These are phyloP conservation scores for Gymnocypris eckloni DNA, from an alignment of 2,797 vertebrate genomes.

Conservation along the genomic window DNA sequence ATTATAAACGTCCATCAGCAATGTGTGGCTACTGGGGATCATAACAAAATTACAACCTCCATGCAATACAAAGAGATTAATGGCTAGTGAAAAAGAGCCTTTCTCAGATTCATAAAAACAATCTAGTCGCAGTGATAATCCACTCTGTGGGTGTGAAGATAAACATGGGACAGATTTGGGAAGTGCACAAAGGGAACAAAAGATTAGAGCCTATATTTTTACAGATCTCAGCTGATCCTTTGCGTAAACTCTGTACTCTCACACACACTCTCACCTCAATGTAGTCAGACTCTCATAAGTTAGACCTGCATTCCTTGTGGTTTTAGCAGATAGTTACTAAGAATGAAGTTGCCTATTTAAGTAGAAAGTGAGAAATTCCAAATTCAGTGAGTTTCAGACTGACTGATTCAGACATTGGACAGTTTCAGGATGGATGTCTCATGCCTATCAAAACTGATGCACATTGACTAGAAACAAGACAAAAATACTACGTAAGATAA, in stretches of 20 bases:
- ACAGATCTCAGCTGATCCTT: conserved; percentile 66
- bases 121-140: conserved; percentile 34
- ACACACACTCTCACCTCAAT: conserved; percentile 55
- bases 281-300: conserved; percentile 65
- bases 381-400: conserved; percentile 65
- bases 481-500: too few species aligned
- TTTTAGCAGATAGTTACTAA: conserved; percentile 85
- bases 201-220: conserved; percentile 55
- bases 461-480: too few species aligned
- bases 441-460: not conserved
- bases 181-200: conserved; percentile 23
- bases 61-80: not conserved
- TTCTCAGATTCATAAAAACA: conserved; percentile 23
- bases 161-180: not conserved
- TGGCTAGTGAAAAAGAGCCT: not conserved
- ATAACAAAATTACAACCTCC: not conserved
- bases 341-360: conserved; percentile 71
- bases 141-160: conserved; percentile 19
- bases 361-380: conserved; percentile 79
- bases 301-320: conserved; percentile 75
- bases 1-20: not conserved
- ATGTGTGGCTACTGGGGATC: not conserved
- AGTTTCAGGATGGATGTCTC: not conserved
- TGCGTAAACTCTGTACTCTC: conserved; percentile 64
- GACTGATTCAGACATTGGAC: not conserved